Percentiles rank a stretch among this genome's conserved stretches.
Evolutionary conservation across 2,113 vertebrate genomes (phyloP).

Genomic region (Carollia perspicillata): DNA sequence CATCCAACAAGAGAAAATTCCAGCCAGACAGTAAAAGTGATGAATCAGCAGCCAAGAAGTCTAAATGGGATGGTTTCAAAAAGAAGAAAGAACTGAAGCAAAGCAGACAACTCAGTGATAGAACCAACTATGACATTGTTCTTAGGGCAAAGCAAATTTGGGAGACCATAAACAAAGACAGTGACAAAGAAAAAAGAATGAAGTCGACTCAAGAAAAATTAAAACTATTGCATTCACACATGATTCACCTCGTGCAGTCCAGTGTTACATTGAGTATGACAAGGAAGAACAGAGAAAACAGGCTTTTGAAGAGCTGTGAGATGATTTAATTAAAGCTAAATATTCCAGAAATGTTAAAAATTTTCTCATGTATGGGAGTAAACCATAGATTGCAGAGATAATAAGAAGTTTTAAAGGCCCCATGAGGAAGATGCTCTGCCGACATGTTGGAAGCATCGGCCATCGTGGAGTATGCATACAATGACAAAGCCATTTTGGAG

Average conservation of each 20-base stretch:
- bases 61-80: slow-evolving; percentile 89
- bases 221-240: slow-evolving; percentile 90
- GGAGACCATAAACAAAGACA: slow-evolving; percentile 82
- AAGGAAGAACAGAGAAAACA: slow-evolving; percentile 88
- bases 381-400: background rate
- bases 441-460: background rate
- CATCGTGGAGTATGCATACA: background rate
- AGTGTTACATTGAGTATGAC: slow-evolving; percentile 93
- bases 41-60: slow-evolving; percentile 85
- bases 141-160: slow-evolving; percentile 91
- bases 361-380: slow-evolving; percentile 93
- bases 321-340: slow-evolving; percentile 89
- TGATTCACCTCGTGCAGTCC: slow-evolving; percentile 93
- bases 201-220: background rate
- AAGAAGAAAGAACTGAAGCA: slow-evolving; percentile 89
- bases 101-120: slow-evolving; percentile 85
- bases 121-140: slow-evolving; percentile 82
- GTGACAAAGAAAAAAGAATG: background rate
- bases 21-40: slow-evolving; percentile 61
- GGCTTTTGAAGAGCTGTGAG: slow-evolving; percentile 90
- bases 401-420: background rate
- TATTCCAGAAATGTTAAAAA: slow-evolving; percentile 96
- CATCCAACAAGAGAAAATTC: slow-evolving; percentile 72
- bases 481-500: background rate
- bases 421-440: background rate